Evolutionary conservation across 1,140 invertebrate species (phyloP), one percentile per base, ranked within the genome.

Genomic region (Panagrolaimus sp.): DNA sequence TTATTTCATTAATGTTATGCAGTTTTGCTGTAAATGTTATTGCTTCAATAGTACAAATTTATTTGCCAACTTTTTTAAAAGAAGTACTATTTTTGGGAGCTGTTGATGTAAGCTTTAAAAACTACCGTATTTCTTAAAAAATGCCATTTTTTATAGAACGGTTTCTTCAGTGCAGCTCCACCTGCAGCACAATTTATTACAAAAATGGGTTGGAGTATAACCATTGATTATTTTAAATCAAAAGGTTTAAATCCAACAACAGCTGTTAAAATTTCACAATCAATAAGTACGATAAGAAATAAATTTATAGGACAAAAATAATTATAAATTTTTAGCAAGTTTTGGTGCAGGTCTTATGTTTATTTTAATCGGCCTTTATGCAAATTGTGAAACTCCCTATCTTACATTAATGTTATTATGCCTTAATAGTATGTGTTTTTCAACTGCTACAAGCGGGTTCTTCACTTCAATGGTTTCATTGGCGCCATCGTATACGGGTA

Each of bases 231-330:
- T 51, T 48, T 77, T 13, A 76, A 76, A 51, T 69, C 71, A 25
- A 76, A 76, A 25, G 47, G 31, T 9, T 45, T 73, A 9, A 71
- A 64, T 14, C 20, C 65, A 13, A 72, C 71, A 16, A 57, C 68
- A 44, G 74, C 75, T n/a, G 77, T 74, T 48, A 76, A 76, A 48
- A n/a, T 76, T 27, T 76, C 75, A 25, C 75, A 76, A 44, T 65
- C 61, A 9, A 66, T 76, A 14, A 75, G 74, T 76, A 43, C 65
- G 74, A 62, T 16, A 20, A 38, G 1, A 5, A 0, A 42, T 42
- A 27, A 23, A 63, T 13, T 42, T 14, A 69, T 13, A 44, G 4
- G n/a, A n/a, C n/a, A n/a, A n/a, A 5, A 57, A 23, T 25, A 57
- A 25, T 57, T 25, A 42, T n/a, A 14, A 16, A 11, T 27, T 74